Percentiles rank a stretch among this genome's conserved stretches.
These are phyloP conservation scores for Coregonus suidteri DNA, from an alignment of 2,797 vertebrate genomes.

Conservation along the genomic window DNA sequence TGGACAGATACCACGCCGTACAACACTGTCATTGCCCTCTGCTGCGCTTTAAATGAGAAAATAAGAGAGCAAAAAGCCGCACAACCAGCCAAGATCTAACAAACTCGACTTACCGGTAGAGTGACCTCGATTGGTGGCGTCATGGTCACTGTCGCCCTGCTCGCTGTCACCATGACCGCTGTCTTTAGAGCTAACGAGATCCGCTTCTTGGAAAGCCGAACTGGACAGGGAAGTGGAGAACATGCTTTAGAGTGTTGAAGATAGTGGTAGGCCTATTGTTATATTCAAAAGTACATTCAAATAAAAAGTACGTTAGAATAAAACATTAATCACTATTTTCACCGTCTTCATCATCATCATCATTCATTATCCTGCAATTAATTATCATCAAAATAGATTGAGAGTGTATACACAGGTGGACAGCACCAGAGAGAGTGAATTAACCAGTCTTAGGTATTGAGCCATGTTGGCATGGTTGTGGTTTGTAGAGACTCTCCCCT, in stretches of 20 bases:
- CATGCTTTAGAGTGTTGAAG: background rate
- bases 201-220: constrained; percentile 98
- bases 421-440: background rate
- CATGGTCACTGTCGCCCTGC: constrained; percentile 98
- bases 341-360: background rate
- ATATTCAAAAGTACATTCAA: background rate
- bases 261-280: background rate
- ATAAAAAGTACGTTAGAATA: background rate
- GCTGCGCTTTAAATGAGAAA: background rate
- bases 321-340: background rate
- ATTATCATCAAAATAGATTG: constrained; percentile 19
- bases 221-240: constrained; percentile 63
- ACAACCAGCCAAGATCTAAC: background rate
- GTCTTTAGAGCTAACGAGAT: constrained; percentile 99
- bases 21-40: background rate
- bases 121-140: constrained; percentile 95
- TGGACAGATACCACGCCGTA: background rate
- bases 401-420: background rate
- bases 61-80: background rate
- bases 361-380: background rate
- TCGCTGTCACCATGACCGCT: constrained; percentile 98
- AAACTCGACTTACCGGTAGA: constrained; percentile 86
- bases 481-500: constrained; percentile 38
- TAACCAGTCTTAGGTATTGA: background rate
- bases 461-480: background rate